Evolutionary conservation across 2,113 vertebrate genomes (phyloP), one percentile per base, ranked within the genome.

Genomic region (Heterotis niloticus): DNA sequence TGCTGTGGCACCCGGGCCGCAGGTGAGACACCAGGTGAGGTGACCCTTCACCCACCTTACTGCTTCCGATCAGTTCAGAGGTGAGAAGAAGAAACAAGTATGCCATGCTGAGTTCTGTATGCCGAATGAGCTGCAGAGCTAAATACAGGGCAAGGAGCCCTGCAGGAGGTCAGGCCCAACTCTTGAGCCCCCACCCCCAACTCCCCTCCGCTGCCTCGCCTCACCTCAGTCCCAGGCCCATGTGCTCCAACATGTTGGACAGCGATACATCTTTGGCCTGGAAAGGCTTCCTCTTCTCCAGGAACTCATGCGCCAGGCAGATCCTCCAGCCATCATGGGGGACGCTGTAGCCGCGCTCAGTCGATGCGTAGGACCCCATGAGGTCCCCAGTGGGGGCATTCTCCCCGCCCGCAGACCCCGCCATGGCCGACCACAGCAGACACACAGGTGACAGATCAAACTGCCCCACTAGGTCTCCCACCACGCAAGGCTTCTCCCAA

Each of bases 261-360:
- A 95, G 74, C 0, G 96, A 94, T 67, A 98, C 86, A 65, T 98
- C 90, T 71, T 87, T 91, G 10, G 94, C 92, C 17, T 94, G 89
- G 81, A 96, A 95, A 5, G 96, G 97, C 81, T 96, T 96, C 77
- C 97, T 91, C 89, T 92, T 94, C 90, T 98, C 94, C 80, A 90
- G 89, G 88, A 98, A 98, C 81, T 95, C 93, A 4, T 97, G 96
- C 0, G 94, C 95, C 83, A 98, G 84, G 81, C 96, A 98, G 82
- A 98, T 94, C 1, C 96, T 88, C 96, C 96, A 98, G 0, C 96
- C 96, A 56, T 92, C 93, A 18, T 78, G 65, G 11, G 95, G 93
- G 10, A 97, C 93, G 0, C 85, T 86, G n/a, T 86, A 89, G 18
- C 96, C 96, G 57, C 34, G 65, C 20, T 92, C 92, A 28, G 90